Conservation (phyloP, 2,797 vertebrate genomes). For the Tragopan temminckii region DNA sequence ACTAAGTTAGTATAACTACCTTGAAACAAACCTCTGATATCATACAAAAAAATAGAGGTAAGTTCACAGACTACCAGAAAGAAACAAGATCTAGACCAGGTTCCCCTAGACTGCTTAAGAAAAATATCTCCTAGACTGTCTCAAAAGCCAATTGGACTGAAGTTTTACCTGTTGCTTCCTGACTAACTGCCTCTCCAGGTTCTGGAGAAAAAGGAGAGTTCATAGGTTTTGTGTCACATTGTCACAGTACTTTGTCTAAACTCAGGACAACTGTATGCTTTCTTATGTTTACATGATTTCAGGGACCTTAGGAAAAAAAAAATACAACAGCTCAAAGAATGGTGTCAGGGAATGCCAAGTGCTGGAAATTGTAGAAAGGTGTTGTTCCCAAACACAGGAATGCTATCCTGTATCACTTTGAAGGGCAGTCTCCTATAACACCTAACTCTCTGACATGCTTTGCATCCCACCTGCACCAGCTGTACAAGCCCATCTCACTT, state of each 20-base stretch:
- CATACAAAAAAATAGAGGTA: background rate
- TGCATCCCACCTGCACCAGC: background rate
- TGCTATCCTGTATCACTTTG: fast-evolving
- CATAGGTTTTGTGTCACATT: fast-evolving
- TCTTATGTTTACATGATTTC: background rate
- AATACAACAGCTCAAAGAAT: background rate
- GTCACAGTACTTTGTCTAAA: background rate
- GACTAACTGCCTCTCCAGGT: background rate
- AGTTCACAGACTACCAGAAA: background rate
- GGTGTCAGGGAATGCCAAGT: background rate
- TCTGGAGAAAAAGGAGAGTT: background rate
- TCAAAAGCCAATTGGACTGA: background rate
- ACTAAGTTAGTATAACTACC: background rate
- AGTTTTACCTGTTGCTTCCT: background rate
- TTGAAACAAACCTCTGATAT: background rate
- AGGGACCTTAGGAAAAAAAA: background rate
- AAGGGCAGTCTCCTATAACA: background rate
- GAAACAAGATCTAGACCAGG: background rate
- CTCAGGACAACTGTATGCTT: background rate
- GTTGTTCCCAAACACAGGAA: background rate
- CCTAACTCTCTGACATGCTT: background rate
- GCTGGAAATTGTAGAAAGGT: background rate
- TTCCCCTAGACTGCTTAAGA: background rate
- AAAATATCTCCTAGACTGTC: background rate
- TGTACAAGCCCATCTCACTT: background rate